Base-by-base conservation (phyloP, 2,888 invertebrate species). In the Ganaspis brasiliensis region DNA sequence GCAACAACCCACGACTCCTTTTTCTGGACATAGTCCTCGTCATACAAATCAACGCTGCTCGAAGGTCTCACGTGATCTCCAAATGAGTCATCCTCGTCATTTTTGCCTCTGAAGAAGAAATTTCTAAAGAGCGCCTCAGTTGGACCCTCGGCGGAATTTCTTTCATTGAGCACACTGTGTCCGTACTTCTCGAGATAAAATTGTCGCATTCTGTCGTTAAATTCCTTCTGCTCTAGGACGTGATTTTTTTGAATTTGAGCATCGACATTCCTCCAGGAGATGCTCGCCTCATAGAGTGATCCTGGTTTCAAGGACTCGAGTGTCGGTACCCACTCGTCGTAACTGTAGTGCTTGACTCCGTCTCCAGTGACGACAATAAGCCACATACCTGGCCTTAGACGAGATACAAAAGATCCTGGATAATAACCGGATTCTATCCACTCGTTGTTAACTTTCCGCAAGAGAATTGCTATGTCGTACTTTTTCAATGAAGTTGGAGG, bases 251-350 rank as follows among this genome's bases (percentile, higher is more conserved):
- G 85, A 3, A 91, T 75, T 19, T 91, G 89, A 1, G 56, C 72
- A 5, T 86, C 85, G 0, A 88, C 85, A 73, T 90, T 89, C 12
- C 82, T 84, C 91, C 91, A 91, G n/a, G 89, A 88, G 9, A 91
- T 83, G 1, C 86, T 89, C 0, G 91, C 91, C 55, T 91, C 91
- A 81, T 85, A 90, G 10, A 91, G 85, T 6, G 80, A 78, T 0
- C 90, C 89, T n/a, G 87, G 86, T 63, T 88, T 89, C 59, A 91
- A 79, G 0, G 86, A 86, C n/a, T 90, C 89, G 73, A 91, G 61
- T 0, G 83, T 89, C 0, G 91, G 91, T 1, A 80, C 79, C 91
- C 91, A 91, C 21, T 89, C 89, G 73, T 89, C 88, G 88, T 89
- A 89, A 77, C 83, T 85, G 82, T 77, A 87, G 40, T 90, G 89